Percentiles rank a stretch among this genome's conserved stretches.
Evolutionary conservation across 2,797 vertebrate genomes (phyloP).

Genomic region (Ptychadena robeensis): DNA sequence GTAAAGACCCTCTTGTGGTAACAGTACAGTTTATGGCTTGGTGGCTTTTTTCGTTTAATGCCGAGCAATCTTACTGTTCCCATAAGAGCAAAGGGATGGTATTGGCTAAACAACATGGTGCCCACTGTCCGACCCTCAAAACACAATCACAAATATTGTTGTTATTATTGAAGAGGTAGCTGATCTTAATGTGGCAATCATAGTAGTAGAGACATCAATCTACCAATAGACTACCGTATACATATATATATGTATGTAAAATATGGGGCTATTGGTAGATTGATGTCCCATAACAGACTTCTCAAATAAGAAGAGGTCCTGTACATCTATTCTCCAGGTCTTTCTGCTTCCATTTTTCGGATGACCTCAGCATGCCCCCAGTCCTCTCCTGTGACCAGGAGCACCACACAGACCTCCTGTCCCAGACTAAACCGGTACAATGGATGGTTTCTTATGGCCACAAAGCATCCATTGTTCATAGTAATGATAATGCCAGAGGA

Average conservation of each 20-base stretch:
- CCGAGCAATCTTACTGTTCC: too few species aligned
- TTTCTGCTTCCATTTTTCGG: constrained; percentile 1
- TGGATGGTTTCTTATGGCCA: neutral
- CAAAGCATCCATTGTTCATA: constrained; percentile 13
- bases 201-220: too few species aligned
- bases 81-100: too few species aligned
- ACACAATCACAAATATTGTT: too few species aligned
- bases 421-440: neutral
- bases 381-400: constrained; percentile 3
- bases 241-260: neutral
- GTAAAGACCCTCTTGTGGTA: too few species aligned
- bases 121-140: too few species aligned
- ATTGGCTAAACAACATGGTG: too few species aligned
- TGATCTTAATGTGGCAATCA: too few species aligned
- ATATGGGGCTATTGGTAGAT: neutral
- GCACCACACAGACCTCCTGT: constrained; percentile 22
- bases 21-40: too few species aligned
- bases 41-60: too few species aligned
- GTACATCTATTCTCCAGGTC: constrained; percentile 10
- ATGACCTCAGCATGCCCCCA: constrained; percentile 18
- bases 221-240: too few species aligned
- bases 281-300: neutral
- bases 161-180: too few species aligned
- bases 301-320: constrained; percentile 16
- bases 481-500: neutral